These are phyloP conservation scores for Pteronotus mesoamericanus DNA, from an alignment of 2,797 vertebrate genomes.

Conservation along the genomic window DNA sequence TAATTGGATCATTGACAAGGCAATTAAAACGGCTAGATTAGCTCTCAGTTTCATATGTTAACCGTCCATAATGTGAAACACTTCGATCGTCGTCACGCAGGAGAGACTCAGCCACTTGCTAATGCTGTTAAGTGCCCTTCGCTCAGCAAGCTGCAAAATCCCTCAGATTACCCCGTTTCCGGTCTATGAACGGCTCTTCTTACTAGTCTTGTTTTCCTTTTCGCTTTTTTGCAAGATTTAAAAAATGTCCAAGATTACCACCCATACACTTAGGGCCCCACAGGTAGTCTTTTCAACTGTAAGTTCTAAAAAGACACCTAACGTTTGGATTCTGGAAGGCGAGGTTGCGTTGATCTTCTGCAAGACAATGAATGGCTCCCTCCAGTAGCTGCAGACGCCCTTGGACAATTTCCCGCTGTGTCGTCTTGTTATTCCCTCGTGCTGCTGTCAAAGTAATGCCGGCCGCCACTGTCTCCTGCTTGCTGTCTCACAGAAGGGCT, in stretches of 20 bases:
- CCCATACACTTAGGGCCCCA: not conserved
- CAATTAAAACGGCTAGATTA: not conserved
- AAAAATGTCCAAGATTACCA: not conserved
- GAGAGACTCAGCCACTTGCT: not conserved
- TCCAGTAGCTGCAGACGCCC: not conserved
- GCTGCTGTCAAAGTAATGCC: not conserved
- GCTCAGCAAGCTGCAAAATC: not conserved
- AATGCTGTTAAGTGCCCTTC: not conserved
- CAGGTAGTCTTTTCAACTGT: not conserved
- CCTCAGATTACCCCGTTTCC: not conserved
- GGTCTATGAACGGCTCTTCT: not conserved
- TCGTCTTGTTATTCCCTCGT: not conserved
- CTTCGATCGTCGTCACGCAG: not conserved
- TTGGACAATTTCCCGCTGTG: not conserved
- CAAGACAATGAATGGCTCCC: not conserved
- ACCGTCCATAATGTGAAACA: not conserved
- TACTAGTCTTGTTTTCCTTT: not conserved
- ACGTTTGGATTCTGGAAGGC: not conserved
- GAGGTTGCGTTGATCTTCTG: not conserved
- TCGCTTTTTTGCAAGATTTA: not conserved
- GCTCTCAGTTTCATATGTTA: slow-evolving; percentile 33
- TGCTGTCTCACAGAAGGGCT: not conserved
- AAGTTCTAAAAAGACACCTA: not conserved
- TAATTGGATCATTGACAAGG: slow-evolving; percentile 15
- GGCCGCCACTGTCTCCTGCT: not conserved